Percentiles rank a stretch among this genome's conserved stretches.
Conservation (phyloP, 1,140 invertebrate species). For the Halotydeus destructor region DNA sequence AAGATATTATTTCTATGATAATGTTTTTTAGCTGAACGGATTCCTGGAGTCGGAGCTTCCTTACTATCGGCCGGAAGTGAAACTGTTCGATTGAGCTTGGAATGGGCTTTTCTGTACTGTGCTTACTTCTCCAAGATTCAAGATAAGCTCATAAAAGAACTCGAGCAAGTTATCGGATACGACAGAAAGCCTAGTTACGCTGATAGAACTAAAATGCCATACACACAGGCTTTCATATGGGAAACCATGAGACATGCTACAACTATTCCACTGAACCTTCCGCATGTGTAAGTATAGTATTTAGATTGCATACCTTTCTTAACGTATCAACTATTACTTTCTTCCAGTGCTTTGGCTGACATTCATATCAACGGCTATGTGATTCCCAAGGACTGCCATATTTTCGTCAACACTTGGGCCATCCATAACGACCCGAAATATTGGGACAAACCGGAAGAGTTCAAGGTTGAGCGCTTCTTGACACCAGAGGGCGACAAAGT, state of each 20-base stretch:
- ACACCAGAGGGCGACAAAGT: too few relatives aligned
- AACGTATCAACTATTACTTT: too few relatives aligned
- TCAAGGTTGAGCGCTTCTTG: too few relatives aligned
- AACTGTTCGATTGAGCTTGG: slow-evolving; percentile 22
- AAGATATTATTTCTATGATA: neutral
- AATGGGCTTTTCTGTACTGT: slow-evolving; percentile 23
- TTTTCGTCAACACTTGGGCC: too few relatives aligned
- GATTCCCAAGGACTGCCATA: too few relatives aligned
- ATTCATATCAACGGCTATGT: too few relatives aligned
- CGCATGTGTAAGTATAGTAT: neutral
- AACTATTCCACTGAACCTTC: slow-evolving; percentile 13
- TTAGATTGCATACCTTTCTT: too few relatives aligned
- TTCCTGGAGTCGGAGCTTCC: slow-evolving; percentile 16
- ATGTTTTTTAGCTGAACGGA: slow-evolving; percentile 9
- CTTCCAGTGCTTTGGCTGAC: too few relatives aligned
- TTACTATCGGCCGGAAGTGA: slow-evolving; percentile 22
- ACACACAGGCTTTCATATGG: slow-evolving; percentile 18
- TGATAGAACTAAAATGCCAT: slow-evolving; percentile 15
- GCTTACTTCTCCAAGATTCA: slow-evolving; percentile 24
- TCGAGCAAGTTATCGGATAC: slow-evolving; percentile 18
- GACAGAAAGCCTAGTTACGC: slow-evolving; percentile 14
- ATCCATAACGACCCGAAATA: too few relatives aligned
- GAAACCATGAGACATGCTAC: slow-evolving; percentile 18
- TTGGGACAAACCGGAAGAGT: too few relatives aligned
- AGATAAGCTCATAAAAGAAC: too few relatives aligned